Base-by-base conservation (phyloP, 2,797 vertebrate genomes). In the Staurois parvus region DNA sequence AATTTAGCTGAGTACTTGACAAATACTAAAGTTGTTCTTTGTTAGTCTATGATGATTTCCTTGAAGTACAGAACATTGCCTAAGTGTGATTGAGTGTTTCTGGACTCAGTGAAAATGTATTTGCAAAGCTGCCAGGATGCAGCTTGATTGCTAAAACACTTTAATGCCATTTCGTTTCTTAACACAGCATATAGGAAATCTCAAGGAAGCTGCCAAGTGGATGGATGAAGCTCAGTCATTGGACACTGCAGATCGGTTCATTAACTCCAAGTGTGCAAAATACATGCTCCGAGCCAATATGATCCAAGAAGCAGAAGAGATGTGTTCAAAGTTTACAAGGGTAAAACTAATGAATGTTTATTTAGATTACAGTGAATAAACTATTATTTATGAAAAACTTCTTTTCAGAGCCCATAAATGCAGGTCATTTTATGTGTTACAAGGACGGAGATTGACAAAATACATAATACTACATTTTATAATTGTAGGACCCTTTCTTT, bases 171-270 rank as follows among this genome's bases (percentile, higher is more conserved):
- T 29, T 45, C n/a, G 0, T 84, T 72, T 80, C 12, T 30, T 80
- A 15, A 79, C 70, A 82, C 62, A 95, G 94, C 94, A 95, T 87
- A 92, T 94, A 85, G 94, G 94, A 77, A 94, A 94, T 87, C 91
- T 93, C 32, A 95, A 90, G 88, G 95, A 95, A 90, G 94, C 94
- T 88, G 92, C 92, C 78, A 93, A 93, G 69, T 94, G 94, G 94
- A 95, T 95, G 95, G 94, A 95, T 91, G 94, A 95, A 91, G 95
- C 95, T 8, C 95, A 95, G 68, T 95, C 95, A 90, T 89, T 95
- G 89, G 94, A 95, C 76, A 95, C 94, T 66, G 94, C 94, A 10
- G 94, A 95, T 69, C 91, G 94, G 81, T 95, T 95, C 89, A 93
- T 95, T 79, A 95, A 95, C 86, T 95, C 94, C 13, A 95, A 95